These are phyloP conservation scores for Neoascia interrupta DNA, from an alignment of 2,888 invertebrate species.

Conservation along the genomic window DNA sequence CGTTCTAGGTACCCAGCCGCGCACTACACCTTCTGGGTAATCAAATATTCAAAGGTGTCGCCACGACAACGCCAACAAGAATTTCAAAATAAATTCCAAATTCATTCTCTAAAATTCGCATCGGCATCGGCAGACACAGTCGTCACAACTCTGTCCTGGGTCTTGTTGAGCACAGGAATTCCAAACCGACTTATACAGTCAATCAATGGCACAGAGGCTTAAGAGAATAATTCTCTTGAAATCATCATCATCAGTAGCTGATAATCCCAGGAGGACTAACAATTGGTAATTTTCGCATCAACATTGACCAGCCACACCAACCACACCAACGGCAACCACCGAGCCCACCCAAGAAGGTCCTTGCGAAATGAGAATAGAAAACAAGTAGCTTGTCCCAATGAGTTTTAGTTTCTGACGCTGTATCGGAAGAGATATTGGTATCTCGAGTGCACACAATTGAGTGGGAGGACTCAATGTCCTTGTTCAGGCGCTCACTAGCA, in stretches of 20 bases:
- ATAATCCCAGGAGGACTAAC: conserved; percentile 27
- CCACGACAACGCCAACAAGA: conserved; percentile 1
- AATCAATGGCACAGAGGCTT: conserved; percentile 12
- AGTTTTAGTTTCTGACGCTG: conserved; percentile 4
- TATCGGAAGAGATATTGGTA: neutral
- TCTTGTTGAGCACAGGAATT: neutral
- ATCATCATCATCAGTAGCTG: conserved; percentile 25
- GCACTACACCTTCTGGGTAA: neutral
- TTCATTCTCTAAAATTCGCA: conserved; percentile 11
- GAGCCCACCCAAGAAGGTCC: neutral
- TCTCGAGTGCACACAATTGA: neutral
- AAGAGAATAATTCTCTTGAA: conserved; percentile 2
- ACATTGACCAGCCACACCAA: neutral
- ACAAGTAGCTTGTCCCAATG: conserved; percentile 1
- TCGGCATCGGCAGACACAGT: no score
- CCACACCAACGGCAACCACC: neutral
- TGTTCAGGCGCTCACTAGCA: conserved; percentile 24
- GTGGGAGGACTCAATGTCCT: conserved; percentile 23
- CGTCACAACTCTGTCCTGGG: no score
- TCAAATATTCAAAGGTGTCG: conserved; percentile 49
- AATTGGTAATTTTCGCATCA: conserved; percentile 19
- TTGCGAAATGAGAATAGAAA: conserved; percentile 8
- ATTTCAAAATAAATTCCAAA: conserved; percentile 15
- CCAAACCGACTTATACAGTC: neutral
- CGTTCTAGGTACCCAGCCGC: neutral